Percentiles rank a stretch among this genome's conserved stretches.
Evolutionary conservation across 2,888 invertebrate species (phyloP).

Genomic region (Acleris emargana): DNA sequence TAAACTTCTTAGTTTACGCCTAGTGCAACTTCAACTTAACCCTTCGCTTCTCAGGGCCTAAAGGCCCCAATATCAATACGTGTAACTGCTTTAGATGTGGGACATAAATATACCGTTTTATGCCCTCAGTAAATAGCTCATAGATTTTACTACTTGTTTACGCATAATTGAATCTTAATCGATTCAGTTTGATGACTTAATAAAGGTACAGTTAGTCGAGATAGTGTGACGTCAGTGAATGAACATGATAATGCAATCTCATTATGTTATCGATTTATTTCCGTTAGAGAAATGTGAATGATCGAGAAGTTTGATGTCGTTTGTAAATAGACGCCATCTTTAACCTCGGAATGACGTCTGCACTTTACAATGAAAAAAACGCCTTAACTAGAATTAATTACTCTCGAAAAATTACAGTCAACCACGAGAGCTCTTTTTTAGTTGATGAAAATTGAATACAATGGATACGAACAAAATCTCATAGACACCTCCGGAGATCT

Average conservation of each 20-base stretch:
- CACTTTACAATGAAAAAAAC: too few relatives aligned
- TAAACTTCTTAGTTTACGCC: neutral
- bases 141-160: constrained; percentile 33
- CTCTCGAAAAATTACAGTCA: too few relatives aligned
- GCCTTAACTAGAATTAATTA: too few relatives aligned
- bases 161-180: constrained; percentile 36
- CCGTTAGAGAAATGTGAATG: too few relatives aligned
- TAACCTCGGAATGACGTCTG: too few relatives aligned
- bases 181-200: constrained; percentile 29
- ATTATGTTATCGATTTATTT: neutral
- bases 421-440: too few relatives aligned
- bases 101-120: constrained; percentile 31
- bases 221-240: neutral
- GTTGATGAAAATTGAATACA: too few relatives aligned
- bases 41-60: constrained; percentile 54
- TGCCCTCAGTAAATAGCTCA: constrained; percentile 16
- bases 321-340: too few relatives aligned
- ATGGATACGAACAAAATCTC: too few relatives aligned
- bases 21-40: constrained; percentile 24
- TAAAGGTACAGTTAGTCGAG: constrained; percentile 12
- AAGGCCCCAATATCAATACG: constrained; percentile 59
- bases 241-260: neutral
- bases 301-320: too few relatives aligned
- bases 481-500: too few relatives aligned
- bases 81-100: constrained; percentile 42